These are phyloP conservation scores for Hetaerina titia DNA, from an alignment of 2,888 invertebrate genomes.

Conservation along the genomic window DNA sequence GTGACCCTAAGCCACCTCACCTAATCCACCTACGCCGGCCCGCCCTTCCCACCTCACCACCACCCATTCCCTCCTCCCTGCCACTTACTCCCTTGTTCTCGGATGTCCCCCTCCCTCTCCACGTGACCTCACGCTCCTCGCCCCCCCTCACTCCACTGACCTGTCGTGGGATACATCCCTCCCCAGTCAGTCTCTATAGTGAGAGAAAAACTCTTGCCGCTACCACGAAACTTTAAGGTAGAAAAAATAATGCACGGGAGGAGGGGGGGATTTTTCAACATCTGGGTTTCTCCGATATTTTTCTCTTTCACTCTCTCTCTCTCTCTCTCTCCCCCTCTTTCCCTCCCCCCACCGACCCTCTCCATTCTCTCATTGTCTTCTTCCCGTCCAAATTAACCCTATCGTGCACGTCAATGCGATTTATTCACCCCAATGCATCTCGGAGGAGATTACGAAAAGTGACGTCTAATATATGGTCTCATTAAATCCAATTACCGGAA, in stretches of 20 bases:
- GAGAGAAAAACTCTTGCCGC: background rate
- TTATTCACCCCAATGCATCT: constrained; percentile 20
- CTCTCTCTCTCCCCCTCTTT: background rate
- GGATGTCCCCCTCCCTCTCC: background rate
- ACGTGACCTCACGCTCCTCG: background rate
- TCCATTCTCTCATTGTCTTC: constrained; percentile 17
- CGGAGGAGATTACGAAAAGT: constrained; percentile 20
- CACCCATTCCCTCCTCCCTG: background rate
- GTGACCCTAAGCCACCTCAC: constrained; percentile 10
- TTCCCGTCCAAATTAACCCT: constrained; percentile 40
- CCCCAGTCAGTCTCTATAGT: background rate
- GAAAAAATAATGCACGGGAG: background rate
- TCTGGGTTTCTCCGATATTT: background rate
- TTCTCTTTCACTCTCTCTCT: background rate
- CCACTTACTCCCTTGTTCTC: background rate
- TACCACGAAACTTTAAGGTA: background rate
- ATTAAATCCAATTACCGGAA: constrained; percentile 62
- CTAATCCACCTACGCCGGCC: constrained; percentile 35
- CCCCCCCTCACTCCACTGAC: background rate
- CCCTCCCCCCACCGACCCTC: background rate
- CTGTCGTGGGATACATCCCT: background rate
- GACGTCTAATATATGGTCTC: constrained; percentile 55
- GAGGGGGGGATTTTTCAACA: background rate
- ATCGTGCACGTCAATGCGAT: constrained; percentile 12
- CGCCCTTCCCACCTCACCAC: background rate